Conservation (phyloP, 2,113 vertebrate species). For the Malurus cyaneus region DNA sequence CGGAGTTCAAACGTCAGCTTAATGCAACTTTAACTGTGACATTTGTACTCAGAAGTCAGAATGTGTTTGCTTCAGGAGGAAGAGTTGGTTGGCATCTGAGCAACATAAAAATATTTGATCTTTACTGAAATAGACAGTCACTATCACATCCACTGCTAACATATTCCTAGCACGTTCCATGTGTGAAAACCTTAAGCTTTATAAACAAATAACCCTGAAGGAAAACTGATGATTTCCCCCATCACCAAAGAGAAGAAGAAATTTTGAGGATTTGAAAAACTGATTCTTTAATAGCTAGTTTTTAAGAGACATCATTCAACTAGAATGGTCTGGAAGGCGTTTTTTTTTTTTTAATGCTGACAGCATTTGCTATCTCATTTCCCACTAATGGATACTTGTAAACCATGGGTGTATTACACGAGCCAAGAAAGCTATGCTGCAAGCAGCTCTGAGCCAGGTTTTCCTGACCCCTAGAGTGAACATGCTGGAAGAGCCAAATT, state of each 20-base stretch:
- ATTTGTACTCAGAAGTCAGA: background rate
- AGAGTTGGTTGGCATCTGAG: background rate
- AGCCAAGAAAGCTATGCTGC: background rate
- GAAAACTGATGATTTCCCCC: background rate
- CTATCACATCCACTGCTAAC: background rate
- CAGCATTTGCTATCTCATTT: background rate
- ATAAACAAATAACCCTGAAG: background rate
- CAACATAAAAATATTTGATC: slow-evolving; percentile 10
- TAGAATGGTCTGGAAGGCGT: background rate
- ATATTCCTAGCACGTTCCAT: background rate
- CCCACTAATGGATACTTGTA: slow-evolving; percentile 33
- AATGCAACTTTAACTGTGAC: background rate
- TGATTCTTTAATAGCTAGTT: background rate
- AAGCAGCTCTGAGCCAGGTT: background rate
- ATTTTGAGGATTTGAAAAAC: background rate
- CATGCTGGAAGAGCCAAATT: background rate
- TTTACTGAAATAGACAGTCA: background rate
- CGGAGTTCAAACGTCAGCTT: background rate
- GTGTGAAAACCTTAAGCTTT: slow-evolving; percentile 29
- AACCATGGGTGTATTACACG: background rate
- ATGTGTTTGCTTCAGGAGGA: background rate
- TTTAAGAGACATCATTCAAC: background rate
- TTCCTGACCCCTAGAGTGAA: background rate
- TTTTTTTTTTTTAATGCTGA: background rate
- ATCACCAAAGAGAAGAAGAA: background rate